Percentiles rank a stretch among this genome's conserved stretches.
phyloP scores from a whole-genome alignment of 1,140 invertebrate species.

The Pristionchus pacificus region DNA sequence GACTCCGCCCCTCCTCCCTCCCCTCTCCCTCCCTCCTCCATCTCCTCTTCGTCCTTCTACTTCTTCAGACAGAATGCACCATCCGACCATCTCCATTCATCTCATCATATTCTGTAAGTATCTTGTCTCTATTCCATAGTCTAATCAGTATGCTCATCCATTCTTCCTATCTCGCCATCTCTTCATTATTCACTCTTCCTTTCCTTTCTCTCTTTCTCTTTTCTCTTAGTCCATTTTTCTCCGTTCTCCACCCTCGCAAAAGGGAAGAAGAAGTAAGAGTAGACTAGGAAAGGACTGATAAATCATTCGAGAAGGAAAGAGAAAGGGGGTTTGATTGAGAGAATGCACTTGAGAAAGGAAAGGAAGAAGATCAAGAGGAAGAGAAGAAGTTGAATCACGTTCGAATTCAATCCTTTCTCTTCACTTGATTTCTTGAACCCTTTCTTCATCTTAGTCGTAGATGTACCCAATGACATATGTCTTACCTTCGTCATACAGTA shows the following conservation, averaged over 20 bases:
- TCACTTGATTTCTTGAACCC: background rate
- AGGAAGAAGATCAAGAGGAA: background rate
- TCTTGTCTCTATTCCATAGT: background rate
- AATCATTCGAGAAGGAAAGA: too few species aligned
- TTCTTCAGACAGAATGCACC: constrained; percentile 6
- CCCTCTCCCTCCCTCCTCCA: constrained; percentile 11
- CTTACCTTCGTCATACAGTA: background rate
- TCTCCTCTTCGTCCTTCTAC: constrained; percentile 13
- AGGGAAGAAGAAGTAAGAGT: background rate
- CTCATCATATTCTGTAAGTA: background rate
- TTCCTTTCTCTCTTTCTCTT: constrained; percentile 1
- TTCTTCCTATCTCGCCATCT: constrained; percentile 75
- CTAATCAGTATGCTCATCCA: constrained; percentile 64
- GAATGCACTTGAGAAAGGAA: constrained; percentile 4
- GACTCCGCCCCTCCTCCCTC: constrained; percentile 13
- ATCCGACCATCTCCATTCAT: background rate
- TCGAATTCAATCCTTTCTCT: constrained; percentile 1
- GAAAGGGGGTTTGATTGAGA: too few species aligned
- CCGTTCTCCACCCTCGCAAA: background rate
- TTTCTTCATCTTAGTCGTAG: background rate
- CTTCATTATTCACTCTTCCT: constrained; percentile 21
- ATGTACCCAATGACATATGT: background rate
- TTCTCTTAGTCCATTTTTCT: background rate
- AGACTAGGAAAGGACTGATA: background rate
- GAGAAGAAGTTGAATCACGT: background rate